Conservation (phyloP, 2,797 vertebrate genomes). For the Bryconaethiops microstoma region DNA sequence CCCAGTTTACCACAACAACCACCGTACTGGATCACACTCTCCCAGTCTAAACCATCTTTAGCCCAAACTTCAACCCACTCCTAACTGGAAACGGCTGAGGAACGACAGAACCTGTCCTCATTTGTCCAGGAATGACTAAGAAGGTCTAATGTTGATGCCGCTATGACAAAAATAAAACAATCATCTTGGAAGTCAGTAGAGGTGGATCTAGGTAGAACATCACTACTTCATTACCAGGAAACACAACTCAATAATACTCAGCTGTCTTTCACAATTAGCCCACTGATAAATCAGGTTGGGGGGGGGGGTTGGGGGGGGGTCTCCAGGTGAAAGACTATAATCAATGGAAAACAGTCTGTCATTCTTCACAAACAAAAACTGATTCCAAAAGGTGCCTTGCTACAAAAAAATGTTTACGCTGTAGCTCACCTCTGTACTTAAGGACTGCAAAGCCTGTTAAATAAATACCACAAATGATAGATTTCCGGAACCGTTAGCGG, state of each 20-base stretch:
- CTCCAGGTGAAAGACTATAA: not conserved
- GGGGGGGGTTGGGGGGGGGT: too few species aligned
- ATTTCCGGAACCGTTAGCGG: slow-evolving; percentile 43
- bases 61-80: not conserved
- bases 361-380: not conserved
- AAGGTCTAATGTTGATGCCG: not conserved
- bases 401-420: slow-evolving; percentile 11
- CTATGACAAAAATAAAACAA: not conserved
- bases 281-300: slow-evolving; percentile 3
- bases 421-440: slow-evolving; percentile 25
- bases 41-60: not conserved
- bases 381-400: not conserved
- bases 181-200: not conserved
- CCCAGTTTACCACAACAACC: slow-evolving; percentile 24
- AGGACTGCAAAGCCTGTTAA: slow-evolving; percentile 28
- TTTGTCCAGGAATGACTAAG: not conserved
- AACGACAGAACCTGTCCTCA: not conserved
- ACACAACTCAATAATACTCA: not conserved
- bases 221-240: not conserved
- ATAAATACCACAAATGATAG: slow-evolving; percentile 37
- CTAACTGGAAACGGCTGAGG: slow-evolving; percentile 14
- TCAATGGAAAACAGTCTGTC: not conserved
- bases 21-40: slow-evolving; percentile 14
- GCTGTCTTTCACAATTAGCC: not conserved
- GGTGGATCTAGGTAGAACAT: not conserved